These are phyloP conservation scores for Pammene aurita DNA, from an alignment of 2,888 invertebrate species.

Conservation along the genomic window DNA sequence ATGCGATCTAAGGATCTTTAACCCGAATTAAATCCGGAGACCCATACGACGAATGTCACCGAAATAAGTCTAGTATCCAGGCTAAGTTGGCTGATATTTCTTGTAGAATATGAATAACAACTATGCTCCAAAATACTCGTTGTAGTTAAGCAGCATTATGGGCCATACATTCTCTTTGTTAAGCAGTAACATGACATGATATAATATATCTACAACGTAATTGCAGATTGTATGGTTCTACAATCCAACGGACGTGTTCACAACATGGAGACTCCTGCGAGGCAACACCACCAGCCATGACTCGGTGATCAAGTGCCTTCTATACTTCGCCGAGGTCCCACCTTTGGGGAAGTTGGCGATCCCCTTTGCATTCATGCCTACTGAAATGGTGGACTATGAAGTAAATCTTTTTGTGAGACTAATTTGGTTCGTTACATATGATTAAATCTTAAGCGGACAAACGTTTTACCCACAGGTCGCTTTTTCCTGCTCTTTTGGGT, in stretches of 20 bases:
- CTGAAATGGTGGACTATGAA: slow-evolving; percentile 78
- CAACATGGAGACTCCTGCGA: slow-evolving; percentile 74
- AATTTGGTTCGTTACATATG: background rate
- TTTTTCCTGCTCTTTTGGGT: slow-evolving; percentile 73
- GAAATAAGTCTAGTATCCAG: too few species aligned
- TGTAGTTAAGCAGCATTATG: too few species aligned
- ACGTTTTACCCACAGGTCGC: slow-evolving; percentile 52
- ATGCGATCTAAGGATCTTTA: too few species aligned
- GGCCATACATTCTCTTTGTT: too few species aligned
- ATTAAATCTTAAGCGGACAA: background rate
- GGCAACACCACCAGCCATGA: slow-evolving; percentile 62
- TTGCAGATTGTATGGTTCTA: slow-evolving; percentile 73
- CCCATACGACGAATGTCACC: too few species aligned
- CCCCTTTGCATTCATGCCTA: slow-evolving; percentile 76
- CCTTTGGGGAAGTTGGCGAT: slow-evolving; percentile 73
- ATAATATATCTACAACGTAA: too few species aligned
- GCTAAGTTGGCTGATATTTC: too few species aligned
- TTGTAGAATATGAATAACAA: too few species aligned
- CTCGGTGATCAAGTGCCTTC: slow-evolving; percentile 65
- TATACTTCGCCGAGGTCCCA: slow-evolving; percentile 76
- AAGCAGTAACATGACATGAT: too few species aligned
- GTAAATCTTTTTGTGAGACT: slow-evolving; percentile 47
- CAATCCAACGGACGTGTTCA: slow-evolving; percentile 74
- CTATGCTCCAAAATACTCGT: too few species aligned
- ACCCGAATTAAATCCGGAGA: too few species aligned